Percentiles rank a stretch among this genome's conserved stretches.
phyloP scores from a whole-genome alignment of 2,113 vertebrate genomes.

The Orcinus orca region DNA sequence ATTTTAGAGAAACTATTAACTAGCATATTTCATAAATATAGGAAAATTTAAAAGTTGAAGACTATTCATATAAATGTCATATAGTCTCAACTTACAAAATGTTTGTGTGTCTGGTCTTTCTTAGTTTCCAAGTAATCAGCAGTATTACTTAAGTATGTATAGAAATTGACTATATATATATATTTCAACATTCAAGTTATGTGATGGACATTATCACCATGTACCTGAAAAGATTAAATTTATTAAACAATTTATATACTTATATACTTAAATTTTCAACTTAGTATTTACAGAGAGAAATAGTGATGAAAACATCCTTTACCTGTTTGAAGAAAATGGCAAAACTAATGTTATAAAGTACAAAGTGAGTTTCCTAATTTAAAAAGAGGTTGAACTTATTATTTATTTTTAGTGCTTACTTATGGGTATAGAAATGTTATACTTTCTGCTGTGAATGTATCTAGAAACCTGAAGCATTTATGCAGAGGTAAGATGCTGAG shows the following conservation, averaged over 20 bases:
- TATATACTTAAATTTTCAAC: not conserved
- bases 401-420: not conserved
- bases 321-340: not conserved
- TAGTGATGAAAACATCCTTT: not conserved
- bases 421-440: not conserved
- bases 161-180: not conserved
- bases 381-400: not conserved
- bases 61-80: not conserved
- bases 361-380: not conserved
- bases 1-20: not conserved
- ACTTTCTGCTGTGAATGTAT: not conserved
- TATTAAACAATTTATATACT: not conserved
- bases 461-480: not conserved
- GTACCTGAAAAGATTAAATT: not conserved
- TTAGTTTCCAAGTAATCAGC: not conserved
- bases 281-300: not conserved
- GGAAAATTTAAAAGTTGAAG: not conserved
- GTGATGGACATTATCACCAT: not conserved
- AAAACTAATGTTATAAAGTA: not conserved
- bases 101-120: not conserved
- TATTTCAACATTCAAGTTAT: not conserved
- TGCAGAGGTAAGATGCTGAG: not conserved
- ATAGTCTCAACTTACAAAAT: not conserved
- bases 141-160: not conserved
- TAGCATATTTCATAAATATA: not conserved